phyloP scores from a whole-genome alignment of 2,888 invertebrate genomes.

The Drosophila borealis region DNA sequence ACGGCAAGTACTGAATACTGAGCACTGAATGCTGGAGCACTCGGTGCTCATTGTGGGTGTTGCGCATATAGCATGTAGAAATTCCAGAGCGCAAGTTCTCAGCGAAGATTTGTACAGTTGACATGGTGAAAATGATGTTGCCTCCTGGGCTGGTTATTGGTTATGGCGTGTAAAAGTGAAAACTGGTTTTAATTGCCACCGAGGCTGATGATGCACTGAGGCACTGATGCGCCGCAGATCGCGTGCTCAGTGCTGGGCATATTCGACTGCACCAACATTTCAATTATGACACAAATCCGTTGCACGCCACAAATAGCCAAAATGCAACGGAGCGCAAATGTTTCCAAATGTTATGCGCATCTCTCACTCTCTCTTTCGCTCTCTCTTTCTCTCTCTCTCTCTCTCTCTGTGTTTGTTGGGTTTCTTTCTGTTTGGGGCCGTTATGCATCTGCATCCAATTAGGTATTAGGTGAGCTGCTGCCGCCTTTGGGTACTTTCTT shows the following conservation, averaged over 20 bases:
- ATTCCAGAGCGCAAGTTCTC: conserved; percentile 50
- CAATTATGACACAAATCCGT: conserved; percentile 79
- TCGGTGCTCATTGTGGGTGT: conserved; percentile 55
- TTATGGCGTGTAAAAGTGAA: conserved; percentile 68
- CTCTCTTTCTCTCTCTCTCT: conserved; percentile 1
- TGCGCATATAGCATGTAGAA: conserved; percentile 29
- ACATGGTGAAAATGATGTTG: conserved; percentile 48
- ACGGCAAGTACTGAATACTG: conserved; percentile 31
- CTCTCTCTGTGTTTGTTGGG: conserved; percentile 2
- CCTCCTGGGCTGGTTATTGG: conserved; percentile 19
- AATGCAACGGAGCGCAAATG: conserved; percentile 66
- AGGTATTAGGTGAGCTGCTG: conserved; percentile 57
- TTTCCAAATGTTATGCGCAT: conserved; percentile 12
- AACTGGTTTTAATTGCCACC: conserved; percentile 71
- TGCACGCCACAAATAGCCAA: conserved; percentile 66
- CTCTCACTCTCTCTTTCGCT: neutral
- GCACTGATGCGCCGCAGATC: conserved; percentile 57
- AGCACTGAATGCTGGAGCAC: conserved; percentile 13
- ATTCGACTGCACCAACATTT: conserved; percentile 50
- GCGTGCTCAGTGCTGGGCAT: conserved; percentile 52
- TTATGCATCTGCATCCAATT: conserved; percentile 80
- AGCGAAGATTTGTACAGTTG: conserved; percentile 29
- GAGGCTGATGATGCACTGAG: conserved; percentile 15
- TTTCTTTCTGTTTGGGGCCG: conserved; percentile 45
- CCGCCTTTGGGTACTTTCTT: conserved; percentile 47